phyloP scores from a whole-genome alignment of 1,140 invertebrate genomes.

The Hormaphis cornu region DNA sequence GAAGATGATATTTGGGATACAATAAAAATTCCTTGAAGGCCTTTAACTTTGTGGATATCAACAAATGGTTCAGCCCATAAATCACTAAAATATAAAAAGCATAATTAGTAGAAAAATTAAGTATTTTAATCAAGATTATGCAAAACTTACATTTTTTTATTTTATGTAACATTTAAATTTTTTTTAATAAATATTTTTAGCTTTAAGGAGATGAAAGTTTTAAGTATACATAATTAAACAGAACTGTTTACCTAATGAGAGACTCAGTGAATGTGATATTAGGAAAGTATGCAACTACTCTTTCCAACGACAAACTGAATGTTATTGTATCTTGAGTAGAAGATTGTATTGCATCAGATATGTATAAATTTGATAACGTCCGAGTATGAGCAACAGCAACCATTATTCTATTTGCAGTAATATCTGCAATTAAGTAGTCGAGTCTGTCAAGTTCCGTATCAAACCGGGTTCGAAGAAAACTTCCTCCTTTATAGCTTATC shows the following conservation, averaged over 20 bases:
- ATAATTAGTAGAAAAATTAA: neutral
- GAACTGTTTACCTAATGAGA: slow-evolving; percentile 58
- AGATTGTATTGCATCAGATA: slow-evolving; percentile 51
- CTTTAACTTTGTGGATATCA: slow-evolving; percentile 81
- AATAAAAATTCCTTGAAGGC: slow-evolving; percentile 78
- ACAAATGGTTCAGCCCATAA: slow-evolving; percentile 51
- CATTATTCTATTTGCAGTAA: slow-evolving; percentile 67
- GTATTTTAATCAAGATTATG: too few species aligned
- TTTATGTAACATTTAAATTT: too few species aligned
- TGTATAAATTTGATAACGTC: slow-evolving; percentile 65
- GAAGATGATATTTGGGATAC: slow-evolving; percentile 54
- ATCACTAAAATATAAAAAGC: neutral
- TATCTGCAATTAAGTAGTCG: slow-evolving; percentile 75
- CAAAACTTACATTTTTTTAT: too few species aligned
- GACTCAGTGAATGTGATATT: slow-evolving; percentile 66
- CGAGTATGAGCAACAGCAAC: slow-evolving; percentile 73
- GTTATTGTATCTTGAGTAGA: slow-evolving; percentile 43
- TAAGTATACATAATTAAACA: neutral
- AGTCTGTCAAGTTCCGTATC: slow-evolving; percentile 54
- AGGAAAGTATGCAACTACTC: slow-evolving; percentile 74
- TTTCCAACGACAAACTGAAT: slow-evolving; percentile 70
- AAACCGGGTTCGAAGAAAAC: slow-evolving; percentile 63
- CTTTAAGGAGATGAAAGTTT: too few species aligned
- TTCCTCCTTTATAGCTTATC: slow-evolving; percentile 62
- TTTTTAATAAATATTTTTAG: too few species aligned